phyloP scores from a whole-genome alignment of 2,888 invertebrate species.

The Beris morrisii region DNA sequence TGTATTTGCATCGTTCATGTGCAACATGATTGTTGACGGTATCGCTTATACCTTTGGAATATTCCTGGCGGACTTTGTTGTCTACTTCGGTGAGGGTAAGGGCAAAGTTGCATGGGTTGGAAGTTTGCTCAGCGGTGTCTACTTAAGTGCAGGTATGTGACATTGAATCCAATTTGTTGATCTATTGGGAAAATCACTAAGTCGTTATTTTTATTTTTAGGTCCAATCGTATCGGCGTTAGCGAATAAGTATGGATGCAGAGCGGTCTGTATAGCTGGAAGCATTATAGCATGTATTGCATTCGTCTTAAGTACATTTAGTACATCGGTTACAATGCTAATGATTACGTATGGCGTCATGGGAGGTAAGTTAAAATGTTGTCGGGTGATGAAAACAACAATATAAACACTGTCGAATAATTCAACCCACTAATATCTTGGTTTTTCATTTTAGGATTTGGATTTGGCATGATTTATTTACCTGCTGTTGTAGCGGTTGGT shows the following conservation, averaged over 20 bases:
- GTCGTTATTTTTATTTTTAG: constrained; percentile 53
- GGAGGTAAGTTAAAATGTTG: constrained; percentile 68
- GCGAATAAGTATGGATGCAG: constrained; percentile 96
- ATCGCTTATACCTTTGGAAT: constrained; percentile 99
- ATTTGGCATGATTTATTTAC: constrained; percentile 91
- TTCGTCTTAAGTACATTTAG: constrained; percentile 89
- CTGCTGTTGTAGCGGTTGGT: constrained; percentile 95
- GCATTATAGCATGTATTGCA: constrained; percentile 79
- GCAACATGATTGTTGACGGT: constrained; percentile 97
- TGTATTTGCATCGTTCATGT: constrained; percentile 94
- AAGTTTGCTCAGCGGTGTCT: constrained; percentile 92
- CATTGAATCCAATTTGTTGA: constrained; percentile 1
- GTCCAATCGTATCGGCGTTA: constrained; percentile 92
- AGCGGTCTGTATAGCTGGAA: constrained; percentile 89
- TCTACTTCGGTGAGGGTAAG: constrained; percentile 80
- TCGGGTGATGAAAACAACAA: neutral
- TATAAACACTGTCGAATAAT: neutral
- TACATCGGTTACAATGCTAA: constrained; percentile 82
- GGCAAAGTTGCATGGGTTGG: constrained; percentile 93
- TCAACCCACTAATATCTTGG: neutral
- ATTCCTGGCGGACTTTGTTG: constrained; percentile 78
- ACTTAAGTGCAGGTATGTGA: constrained; percentile 81
- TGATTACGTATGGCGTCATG: constrained; percentile 89
- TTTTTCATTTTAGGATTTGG: constrained; percentile 71
- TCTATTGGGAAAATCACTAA: neutral